Conservation (phyloP, 2,113 vertebrate species). For the Sebastes schlegelii region DNA sequence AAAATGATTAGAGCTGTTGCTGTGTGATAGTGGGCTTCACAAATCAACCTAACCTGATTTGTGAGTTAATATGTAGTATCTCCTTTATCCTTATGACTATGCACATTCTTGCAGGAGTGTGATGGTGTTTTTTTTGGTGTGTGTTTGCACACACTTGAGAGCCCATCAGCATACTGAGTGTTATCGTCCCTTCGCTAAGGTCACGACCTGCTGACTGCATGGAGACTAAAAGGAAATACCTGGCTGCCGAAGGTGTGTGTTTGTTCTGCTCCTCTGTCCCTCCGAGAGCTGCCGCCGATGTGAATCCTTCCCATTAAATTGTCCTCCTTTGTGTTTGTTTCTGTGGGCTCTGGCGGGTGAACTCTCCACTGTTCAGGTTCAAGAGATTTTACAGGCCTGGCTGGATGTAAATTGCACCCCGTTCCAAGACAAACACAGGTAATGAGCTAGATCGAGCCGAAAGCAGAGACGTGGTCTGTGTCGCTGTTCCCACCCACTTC, state of each 20-base stretch:
- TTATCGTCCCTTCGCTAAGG: constrained; percentile 14
- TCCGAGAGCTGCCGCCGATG: constrained; percentile 25
- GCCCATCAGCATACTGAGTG: constrained; percentile 16
- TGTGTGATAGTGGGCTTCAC: background rate
- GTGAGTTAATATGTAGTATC: background rate
- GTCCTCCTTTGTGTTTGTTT: constrained; percentile 55
- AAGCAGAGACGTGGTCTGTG: constrained; percentile 54
- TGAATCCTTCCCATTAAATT: constrained; percentile 60
- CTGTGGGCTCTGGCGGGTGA: constrained; percentile 54
- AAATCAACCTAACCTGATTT: background rate
- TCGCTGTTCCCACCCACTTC: constrained; percentile 42
- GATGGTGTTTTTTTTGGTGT: background rate
- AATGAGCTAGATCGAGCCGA: constrained; percentile 68
- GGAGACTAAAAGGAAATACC: constrained; percentile 41
- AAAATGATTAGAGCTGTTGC: background rate
- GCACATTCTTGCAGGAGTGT: background rate
- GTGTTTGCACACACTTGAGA: constrained; percentile 20
- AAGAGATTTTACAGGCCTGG: constrained; percentile 69
- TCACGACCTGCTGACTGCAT: constrained; percentile 40
- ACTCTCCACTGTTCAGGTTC: constrained; percentile 61
- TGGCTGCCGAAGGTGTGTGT: constrained; percentile 24
- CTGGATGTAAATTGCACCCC: constrained; percentile 69
- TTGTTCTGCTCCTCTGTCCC: constrained; percentile 33
- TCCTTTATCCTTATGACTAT: background rate
- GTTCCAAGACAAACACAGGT: constrained; percentile 76